Conservation (phyloP, 1,140 invertebrate genomes). For the Limonius californicus region DNA sequence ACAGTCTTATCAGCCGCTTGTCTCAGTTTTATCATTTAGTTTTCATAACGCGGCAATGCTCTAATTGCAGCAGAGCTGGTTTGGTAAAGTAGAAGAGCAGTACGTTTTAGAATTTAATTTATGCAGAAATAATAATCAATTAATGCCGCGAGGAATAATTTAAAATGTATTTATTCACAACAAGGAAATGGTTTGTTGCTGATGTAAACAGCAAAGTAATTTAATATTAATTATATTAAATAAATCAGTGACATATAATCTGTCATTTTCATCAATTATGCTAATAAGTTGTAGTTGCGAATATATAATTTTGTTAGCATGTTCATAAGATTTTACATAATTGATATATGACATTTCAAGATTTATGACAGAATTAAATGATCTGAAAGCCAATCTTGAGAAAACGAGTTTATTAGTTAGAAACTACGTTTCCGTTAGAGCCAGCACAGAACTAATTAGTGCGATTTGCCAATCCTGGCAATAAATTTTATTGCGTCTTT, state of each 20-base stretch:
- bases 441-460: slow-evolving; percentile 26
- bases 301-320: not conserved
- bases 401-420: slow-evolving; percentile 23
- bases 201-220: not conserved
- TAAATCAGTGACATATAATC: slow-evolving; percentile 4
- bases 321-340: slow-evolving; percentile 17
- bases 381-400: slow-evolving; percentile 20
- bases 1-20: not conserved
- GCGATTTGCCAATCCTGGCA: slow-evolving; percentile 22
- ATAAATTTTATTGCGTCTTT: slow-evolving; percentile 26
- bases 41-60: not conserved
- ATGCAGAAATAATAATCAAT: not conserved
- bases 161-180: not conserved
- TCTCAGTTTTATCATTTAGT: not conserved
- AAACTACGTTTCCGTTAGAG: slow-evolving; percentile 22
- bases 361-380: slow-evolving; percentile 25
- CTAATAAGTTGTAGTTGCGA: not conserved
- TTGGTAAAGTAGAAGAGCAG: not conserved
- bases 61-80: not conserved
- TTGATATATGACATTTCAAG: slow-evolving; percentile 23
- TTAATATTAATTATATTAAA: slow-evolving; percentile 6
- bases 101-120: not conserved
- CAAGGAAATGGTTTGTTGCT: not conserved
- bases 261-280: slow-evolving; percentile 6
- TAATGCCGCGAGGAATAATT: not conserved